A percentile compares a stretch with the other conserved stretches of the same genome.
phyloP scores from a whole-genome alignment of 2,888 invertebrate species.

The Acholoe squamosa region DNA sequence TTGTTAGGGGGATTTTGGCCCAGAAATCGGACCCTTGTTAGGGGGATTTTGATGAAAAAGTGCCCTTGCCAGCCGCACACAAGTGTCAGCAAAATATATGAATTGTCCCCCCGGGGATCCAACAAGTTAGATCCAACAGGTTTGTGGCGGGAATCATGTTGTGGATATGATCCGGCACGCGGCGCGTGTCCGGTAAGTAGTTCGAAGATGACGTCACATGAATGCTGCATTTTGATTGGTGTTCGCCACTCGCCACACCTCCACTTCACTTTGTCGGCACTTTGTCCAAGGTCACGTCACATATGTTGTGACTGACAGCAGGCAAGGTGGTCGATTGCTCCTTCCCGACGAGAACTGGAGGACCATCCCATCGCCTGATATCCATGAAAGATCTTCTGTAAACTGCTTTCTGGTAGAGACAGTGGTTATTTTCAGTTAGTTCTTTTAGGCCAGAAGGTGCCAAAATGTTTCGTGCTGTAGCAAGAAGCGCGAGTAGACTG shows the following conservation, averaged over 20 bases:
- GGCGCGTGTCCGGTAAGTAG: too few relatives aligned
- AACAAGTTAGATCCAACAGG: too few relatives aligned
- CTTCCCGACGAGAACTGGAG: neutral
- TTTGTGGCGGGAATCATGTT: too few relatives aligned
- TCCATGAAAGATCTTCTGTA: neutral
- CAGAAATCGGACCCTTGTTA: too few relatives aligned
- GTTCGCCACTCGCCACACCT: slow-evolving; percentile 13
- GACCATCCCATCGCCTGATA: neutral
- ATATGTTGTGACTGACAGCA: slow-evolving; percentile 15
- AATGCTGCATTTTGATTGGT: neutral
- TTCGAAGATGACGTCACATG: neutral
- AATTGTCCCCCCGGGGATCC: too few relatives aligned
- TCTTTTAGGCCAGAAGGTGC: neutral
- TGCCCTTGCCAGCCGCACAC: too few relatives aligned
- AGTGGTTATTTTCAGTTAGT: neutral
- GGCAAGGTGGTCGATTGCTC: neutral
- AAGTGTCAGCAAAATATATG: too few relatives aligned
- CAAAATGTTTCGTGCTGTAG: slow-evolving; percentile 59
- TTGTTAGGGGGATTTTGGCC: too few relatives aligned
- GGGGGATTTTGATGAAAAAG: too few relatives aligned
- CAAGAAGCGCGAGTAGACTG: neutral
- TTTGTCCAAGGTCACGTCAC: neutral
- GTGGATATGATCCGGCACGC: too few relatives aligned
- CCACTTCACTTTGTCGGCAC: too few relatives aligned
- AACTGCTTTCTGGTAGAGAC: neutral